These are phyloP conservation scores for Varanus komodoensis DNA, from an alignment of 2,113 vertebrate species.

Conservation along the genomic window DNA sequence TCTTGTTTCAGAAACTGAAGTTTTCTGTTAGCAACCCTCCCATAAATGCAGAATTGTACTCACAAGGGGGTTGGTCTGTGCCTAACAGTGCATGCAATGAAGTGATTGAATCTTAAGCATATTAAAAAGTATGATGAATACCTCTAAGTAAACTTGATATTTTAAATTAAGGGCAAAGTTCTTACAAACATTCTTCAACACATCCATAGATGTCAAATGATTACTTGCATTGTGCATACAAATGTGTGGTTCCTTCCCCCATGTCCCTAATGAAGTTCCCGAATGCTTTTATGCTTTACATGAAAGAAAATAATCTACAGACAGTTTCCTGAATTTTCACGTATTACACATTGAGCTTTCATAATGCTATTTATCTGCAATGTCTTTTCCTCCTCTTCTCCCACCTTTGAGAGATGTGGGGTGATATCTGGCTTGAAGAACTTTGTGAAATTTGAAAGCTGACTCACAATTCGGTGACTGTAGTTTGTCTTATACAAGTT, in stretches of 20 bases:
- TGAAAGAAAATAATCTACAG: background rate
- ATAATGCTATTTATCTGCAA: background rate
- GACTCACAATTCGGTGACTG: background rate
- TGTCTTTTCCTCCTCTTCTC: background rate
- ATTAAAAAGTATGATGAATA: background rate
- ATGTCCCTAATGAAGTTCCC: background rate
- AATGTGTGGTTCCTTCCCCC: background rate
- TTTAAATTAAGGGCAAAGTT: background rate
- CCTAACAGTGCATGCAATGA: background rate
- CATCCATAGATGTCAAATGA: background rate
- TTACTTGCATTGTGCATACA: background rate
- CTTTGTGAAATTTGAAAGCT: background rate
- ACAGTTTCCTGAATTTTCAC: background rate
- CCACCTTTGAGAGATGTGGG: background rate
- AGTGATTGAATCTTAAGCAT: background rate
- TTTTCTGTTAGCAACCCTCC: background rate
- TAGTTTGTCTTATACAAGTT: background rate
- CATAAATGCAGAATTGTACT: background rate
- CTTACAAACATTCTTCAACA: background rate
- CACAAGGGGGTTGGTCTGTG: background rate
- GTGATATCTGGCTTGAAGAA: background rate
- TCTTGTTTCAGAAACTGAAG: background rate
- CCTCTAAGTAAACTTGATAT: background rate
- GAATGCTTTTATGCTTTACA: background rate
- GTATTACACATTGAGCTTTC: background rate